Evolutionary conservation across 1,140 invertebrate genomes (phyloP), one percentile per base, ranked within the genome.

Genomic region (Apis cerana): DNA sequence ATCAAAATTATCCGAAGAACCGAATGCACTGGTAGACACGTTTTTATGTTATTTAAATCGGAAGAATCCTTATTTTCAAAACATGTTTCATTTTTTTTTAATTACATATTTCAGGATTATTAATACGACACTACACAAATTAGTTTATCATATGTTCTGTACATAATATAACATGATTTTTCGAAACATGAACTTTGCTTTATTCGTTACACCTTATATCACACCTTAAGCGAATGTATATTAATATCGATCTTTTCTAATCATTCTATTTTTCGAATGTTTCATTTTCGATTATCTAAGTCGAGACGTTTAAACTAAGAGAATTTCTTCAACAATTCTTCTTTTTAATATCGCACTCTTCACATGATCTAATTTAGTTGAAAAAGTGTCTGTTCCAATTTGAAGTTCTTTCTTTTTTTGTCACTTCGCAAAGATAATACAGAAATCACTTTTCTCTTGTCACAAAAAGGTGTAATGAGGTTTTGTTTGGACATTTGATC

Each of bases 21-120:
- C 50, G 21, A n/a, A 12, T 52, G 17, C 71, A 75, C 71, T 75
- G 79, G 79, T 75, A 81, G 71, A 81, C 61, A 50, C 79, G 79
- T 19, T 56, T 62, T 75, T 33, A 52, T 43, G 75, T 43, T 71
- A 75, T 50, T 52, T 58, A 80, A 19, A 75, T 56, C 13, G 27
- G 23, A 58, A 65, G 61, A 70, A 58, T 75, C 19, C 1, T 71
- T 81, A 75, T 43, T 67, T 75, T 75, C 52, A 27, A 65, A 43
- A 59, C 27, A 62, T 33, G 5, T 59, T 7, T 58, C 43, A 8
- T 56, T n/a, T 62, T 62, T 50, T 33, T 50, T 33, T 81, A 75
- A 11, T 81, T 81, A 75, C 23, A 81, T 54, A 81, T 23, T 68
- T 81, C 79, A 56, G 19, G 23, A 75, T 75, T 50, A 75, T 58